These are phyloP conservation scores for Andrena fulva DNA, from an alignment of 2,888 invertebrate species.

Conservation along the genomic window DNA sequence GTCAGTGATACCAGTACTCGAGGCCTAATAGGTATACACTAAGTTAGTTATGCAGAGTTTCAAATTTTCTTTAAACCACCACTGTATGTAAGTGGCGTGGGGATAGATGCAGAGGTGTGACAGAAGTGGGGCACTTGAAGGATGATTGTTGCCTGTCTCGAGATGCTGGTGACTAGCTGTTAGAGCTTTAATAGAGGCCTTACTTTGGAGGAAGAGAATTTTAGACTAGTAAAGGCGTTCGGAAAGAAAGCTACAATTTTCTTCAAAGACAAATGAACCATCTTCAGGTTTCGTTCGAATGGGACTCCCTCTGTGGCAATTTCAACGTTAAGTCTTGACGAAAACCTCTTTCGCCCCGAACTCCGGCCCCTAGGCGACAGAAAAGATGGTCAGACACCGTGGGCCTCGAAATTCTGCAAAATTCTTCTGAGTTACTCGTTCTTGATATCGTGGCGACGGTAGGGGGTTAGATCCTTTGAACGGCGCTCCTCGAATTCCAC, in stretches of 20 bases:
- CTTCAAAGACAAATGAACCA: not conserved
- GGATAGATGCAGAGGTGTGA: too few relatives aligned
- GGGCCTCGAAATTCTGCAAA: not conserved
- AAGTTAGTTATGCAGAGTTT: too few relatives aligned
- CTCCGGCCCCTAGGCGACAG: not conserved
- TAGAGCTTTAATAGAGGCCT: too few relatives aligned
- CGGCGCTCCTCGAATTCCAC: slow-evolving; percentile 3
- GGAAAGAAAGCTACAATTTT: not conserved
- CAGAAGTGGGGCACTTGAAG: too few relatives aligned
- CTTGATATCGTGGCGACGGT: too few relatives aligned
- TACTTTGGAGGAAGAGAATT: too few relatives aligned
- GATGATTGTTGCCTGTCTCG: not conserved
- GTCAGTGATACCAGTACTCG: too few relatives aligned
- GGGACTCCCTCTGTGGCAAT: slow-evolving; percentile 1
- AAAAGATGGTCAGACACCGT: not conserved
- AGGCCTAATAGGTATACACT: too few relatives aligned
- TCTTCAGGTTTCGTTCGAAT: slow-evolving; percentile 9
- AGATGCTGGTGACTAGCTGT: not conserved
- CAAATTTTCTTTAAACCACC: too few relatives aligned
- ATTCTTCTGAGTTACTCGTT: not conserved
- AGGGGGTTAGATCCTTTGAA: not conserved
- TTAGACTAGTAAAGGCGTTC: too few relatives aligned
- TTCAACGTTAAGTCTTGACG: slow-evolving; percentile 26
- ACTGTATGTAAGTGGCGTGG: too few relatives aligned
- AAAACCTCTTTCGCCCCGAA: not conserved